A percentile compares a stretch with the other conserved stretches of the same genome.
phyloP scores from a whole-genome alignment of 2,888 invertebrate genomes.

The Dinocampus coccinellae region DNA sequence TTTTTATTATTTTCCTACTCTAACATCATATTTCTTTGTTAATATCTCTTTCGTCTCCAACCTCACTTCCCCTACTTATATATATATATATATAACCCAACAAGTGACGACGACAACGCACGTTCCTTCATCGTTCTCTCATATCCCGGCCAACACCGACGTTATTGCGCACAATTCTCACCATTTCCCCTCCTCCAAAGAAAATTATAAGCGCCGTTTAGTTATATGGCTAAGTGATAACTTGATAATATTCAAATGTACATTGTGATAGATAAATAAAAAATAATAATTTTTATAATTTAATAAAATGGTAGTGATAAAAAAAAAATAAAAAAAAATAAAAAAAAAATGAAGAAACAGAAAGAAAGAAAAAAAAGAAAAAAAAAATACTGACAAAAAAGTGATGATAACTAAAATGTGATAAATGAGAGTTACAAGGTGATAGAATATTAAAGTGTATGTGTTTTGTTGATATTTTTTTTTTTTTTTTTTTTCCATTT shows the following conservation, averaged over 20 bases:
- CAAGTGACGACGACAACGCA: background rate
- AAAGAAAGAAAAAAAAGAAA: no score
- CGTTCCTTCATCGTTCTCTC: conserved; percentile 24
- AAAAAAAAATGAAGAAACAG: no score
- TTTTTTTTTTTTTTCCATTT: no score
- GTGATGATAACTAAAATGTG: no score
- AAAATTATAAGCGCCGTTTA: conserved; percentile 7
- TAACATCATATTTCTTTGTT: conserved; percentile 30
- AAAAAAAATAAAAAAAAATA: no score
- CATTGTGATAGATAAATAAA: background rate
- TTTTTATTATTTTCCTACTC: background rate
- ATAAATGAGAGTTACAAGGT: no score
- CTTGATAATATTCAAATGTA: background rate
- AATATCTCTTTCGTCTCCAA: conserved; percentile 35
- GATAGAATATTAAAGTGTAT: background rate
- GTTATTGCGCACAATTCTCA: conserved; percentile 17
- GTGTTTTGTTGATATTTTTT: no score
- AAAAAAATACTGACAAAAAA: no score
- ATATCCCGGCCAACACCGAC: conserved; percentile 7
- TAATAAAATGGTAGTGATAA: background rate
- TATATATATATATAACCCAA: background rate
- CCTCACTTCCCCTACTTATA: background rate
- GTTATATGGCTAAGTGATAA: background rate
- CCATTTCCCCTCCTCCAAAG: background rate
- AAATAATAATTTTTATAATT: no score